Percentiles rank a stretch among this genome's conserved stretches.
phyloP scores from a whole-genome alignment of 2,113 vertebrate genomes.

The Trematocara marginatum region DNA sequence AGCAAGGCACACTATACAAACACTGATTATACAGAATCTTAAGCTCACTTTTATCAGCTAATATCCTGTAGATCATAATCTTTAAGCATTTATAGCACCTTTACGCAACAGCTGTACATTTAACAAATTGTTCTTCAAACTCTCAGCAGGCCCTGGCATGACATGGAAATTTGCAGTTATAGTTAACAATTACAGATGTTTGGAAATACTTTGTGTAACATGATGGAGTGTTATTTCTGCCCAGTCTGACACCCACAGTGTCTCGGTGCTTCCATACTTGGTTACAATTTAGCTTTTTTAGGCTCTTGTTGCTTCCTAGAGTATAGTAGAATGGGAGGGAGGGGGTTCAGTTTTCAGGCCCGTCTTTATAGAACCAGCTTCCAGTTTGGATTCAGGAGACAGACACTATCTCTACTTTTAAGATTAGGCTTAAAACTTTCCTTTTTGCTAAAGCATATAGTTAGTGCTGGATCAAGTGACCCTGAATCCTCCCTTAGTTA shows the following conservation, averaged over 20 bases:
- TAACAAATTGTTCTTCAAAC: neutral
- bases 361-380: too few species aligned
- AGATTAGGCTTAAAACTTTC: neutral
- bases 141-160: fast-evolving
- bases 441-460: neutral
- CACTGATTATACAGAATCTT: neutral
- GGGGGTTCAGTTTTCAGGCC: too few species aligned
- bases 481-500: neutral
- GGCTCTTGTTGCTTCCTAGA: too few species aligned
- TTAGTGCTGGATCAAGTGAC: neutral
- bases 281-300: too few species aligned
- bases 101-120: neutral
- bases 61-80: neutral
- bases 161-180: fast-evolving
- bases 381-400: too few species aligned
- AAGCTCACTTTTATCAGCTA: neutral
- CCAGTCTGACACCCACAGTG: neutral
- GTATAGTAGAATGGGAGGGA: too few species aligned
- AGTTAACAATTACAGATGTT: neutral
- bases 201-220: neutral
- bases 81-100: neutral
- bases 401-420: too few species aligned
- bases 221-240: neutral
- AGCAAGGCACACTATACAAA: neutral
- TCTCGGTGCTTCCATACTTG: neutral